Percentiles rank a stretch among this genome's conserved stretches.
phyloP scores from a whole-genome alignment of 2,797 vertebrate species.

The Coranthus polyacanthus region DNA sequence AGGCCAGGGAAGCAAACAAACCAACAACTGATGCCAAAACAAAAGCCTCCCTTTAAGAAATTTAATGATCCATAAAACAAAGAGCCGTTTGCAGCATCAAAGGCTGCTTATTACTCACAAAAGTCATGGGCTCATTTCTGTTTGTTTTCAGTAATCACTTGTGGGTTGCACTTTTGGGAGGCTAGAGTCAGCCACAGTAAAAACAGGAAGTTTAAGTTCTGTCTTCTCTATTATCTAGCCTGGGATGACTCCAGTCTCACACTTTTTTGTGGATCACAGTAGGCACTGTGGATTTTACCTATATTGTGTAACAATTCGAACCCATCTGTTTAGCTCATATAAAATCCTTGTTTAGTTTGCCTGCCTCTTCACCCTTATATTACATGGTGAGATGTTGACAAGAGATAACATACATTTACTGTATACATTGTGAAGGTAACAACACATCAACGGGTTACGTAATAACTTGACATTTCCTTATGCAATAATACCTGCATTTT shows the following conservation, averaged over 20 bases:
- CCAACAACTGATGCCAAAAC: constrained; percentile 41
- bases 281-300: constrained; percentile 14
- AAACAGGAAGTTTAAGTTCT: constrained; percentile 28
- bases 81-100: constrained; percentile 54
- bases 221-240: constrained; percentile 46
- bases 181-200: constrained; percentile 28
- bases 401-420: too few species aligned
- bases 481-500: too few species aligned
- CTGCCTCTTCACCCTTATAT: background rate
- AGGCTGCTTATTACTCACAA: constrained; percentile 43
- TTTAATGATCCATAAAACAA: constrained; percentile 62
- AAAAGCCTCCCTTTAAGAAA: constrained; percentile 46
- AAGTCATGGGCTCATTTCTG: constrained; percentile 56
- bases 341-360: constrained; percentile 14
- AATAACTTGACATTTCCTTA: too few species aligned
- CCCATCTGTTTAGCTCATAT: constrained; percentile 6
- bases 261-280: constrained; percentile 12
- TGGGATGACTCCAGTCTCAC: constrained; percentile 47
- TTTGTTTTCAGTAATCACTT: constrained; percentile 59
- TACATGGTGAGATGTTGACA: constrained; percentile 9
- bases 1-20: constrained; percentile 40
- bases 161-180: constrained; percentile 57
- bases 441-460: too few species aligned
- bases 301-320: constrained; percentile 33
- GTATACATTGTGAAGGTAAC: too few species aligned